Evolutionary conservation across 2,113 vertebrate genomes (phyloP).

Genomic region (Myotis yumanensis): DNA sequence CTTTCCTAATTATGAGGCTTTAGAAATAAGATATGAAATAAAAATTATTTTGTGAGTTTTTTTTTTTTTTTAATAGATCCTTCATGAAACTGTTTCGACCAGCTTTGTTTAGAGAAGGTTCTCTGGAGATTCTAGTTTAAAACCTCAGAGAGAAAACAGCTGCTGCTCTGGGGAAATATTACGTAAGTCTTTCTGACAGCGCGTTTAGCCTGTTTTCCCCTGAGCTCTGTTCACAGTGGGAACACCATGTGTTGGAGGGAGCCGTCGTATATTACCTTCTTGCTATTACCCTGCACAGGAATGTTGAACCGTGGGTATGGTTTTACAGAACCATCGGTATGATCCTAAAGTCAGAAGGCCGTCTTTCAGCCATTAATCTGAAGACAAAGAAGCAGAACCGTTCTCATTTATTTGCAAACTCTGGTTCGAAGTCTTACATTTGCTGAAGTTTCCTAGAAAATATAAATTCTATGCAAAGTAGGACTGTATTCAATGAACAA

Average conservation of each 20-base stretch:
- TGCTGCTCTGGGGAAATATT: constrained; percentile 17
- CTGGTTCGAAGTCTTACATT: constrained; percentile 27
- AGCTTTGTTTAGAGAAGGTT: background rate
- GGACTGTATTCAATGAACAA: background rate
- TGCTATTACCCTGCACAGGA: background rate
- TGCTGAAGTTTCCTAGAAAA: background rate
- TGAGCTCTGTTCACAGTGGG: background rate
- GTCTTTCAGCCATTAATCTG: background rate
- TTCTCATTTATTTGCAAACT: background rate
- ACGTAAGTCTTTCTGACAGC: background rate
- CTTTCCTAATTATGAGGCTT: constrained; percentile 31
- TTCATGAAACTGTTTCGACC: background rate
- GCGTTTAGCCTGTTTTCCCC: background rate
- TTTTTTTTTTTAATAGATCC: background rate
- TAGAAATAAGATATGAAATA: constrained; percentile 23
- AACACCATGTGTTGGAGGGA: background rate
- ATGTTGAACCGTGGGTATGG: background rate
- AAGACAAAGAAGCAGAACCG: background rate
- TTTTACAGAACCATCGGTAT: background rate
- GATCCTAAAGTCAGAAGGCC: background rate
- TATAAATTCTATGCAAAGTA: background rate
- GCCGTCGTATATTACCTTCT: background rate
- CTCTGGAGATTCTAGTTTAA: background rate
- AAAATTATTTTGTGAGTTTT: background rate
- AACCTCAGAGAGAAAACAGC: constrained; percentile 36